These are phyloP conservation scores for Drosophila histrio DNA, from an alignment of 2,888 invertebrate genomes.

Conservation along the genomic window DNA sequence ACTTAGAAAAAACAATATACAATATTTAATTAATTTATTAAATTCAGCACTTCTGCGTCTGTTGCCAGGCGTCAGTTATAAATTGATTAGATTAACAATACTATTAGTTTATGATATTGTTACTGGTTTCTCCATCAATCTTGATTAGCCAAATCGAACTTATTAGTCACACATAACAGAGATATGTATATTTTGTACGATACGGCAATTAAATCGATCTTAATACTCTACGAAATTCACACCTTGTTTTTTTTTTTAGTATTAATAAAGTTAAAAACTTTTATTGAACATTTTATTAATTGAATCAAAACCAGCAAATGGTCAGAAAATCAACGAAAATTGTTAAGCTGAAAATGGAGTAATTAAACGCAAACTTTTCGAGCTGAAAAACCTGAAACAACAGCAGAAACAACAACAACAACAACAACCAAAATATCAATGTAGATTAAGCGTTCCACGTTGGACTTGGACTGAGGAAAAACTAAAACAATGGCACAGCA, in stretches of 20 bases:
- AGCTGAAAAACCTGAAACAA: constrained; percentile 9
- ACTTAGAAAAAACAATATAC: background rate
- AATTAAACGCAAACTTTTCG: constrained; percentile 44
- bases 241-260: constrained; percentile 10
- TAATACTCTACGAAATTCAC: constrained; percentile 15
- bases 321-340: background rate
- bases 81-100: constrained; percentile 54
- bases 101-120: constrained; percentile 24
- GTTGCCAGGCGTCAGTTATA: constrained; percentile 39
- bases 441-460: constrained; percentile 13
- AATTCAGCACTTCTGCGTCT: background rate
- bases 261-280: background rate
- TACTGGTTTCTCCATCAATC: constrained; percentile 39
- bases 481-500: background rate
- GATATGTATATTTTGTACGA: background rate
- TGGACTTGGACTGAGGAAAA: constrained; percentile 2
- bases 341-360: constrained; percentile 28
- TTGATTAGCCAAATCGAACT: constrained; percentile 32
- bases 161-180: constrained; percentile 12
- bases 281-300: constrained; percentile 2
- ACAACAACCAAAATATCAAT: constrained; percentile 2
- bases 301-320: constrained; percentile 11
- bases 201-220: constrained; percentile 31
- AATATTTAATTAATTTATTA: constrained; percentile 7
- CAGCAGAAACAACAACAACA: background rate